A percentile compares a stretch with the other conserved stretches of the same genome.
These are phyloP conservation scores for Drosophila ambigua DNA, from an alignment of 1,140 invertebrate genomes.

Conservation along the genomic window DNA sequence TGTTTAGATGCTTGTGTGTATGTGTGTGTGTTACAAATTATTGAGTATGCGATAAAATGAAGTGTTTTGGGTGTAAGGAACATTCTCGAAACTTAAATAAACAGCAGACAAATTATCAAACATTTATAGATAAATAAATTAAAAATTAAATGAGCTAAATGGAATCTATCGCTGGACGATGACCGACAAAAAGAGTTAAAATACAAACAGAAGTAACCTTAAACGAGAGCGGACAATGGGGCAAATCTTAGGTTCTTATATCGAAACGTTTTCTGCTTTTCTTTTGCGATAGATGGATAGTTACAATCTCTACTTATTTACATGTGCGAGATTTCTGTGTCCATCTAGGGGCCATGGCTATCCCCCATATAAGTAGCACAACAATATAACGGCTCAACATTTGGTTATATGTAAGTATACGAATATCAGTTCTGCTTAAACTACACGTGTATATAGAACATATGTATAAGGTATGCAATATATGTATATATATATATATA, in stretches of 20 bases:
- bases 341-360: neutral
- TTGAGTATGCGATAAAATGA: constrained; percentile 51
- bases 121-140: constrained; percentile 38
- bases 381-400: constrained; percentile 54
- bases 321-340: constrained; percentile 8
- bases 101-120: constrained; percentile 20
- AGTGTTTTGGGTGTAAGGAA: constrained; percentile 62
- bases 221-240: too few relatives aligned
- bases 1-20: constrained; percentile 52
- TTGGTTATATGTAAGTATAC: constrained; percentile 11
- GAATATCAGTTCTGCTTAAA: constrained; percentile 71
- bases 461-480: constrained; percentile 49
- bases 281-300: constrained; percentile 1
- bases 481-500: constrained; percentile 12
- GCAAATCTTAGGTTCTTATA: constrained; percentile 28
- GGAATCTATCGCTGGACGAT: constrained; percentile 37
- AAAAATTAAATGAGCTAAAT: constrained; percentile 41
- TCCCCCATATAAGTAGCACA: constrained; percentile 19
- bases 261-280: constrained; percentile 40
- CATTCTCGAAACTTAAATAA: constrained; percentile 59
- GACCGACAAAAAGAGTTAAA: constrained; percentile 49
- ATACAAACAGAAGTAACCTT: constrained; percentile 39
- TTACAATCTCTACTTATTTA: constrained; percentile 4
- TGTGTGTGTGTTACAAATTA: constrained; percentile 32
- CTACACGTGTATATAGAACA: constrained; percentile 39